These are phyloP conservation scores for Lepilemur septentrionalis DNA, from an alignment of 2,797 vertebrate genomes.

Conservation along the genomic window DNA sequence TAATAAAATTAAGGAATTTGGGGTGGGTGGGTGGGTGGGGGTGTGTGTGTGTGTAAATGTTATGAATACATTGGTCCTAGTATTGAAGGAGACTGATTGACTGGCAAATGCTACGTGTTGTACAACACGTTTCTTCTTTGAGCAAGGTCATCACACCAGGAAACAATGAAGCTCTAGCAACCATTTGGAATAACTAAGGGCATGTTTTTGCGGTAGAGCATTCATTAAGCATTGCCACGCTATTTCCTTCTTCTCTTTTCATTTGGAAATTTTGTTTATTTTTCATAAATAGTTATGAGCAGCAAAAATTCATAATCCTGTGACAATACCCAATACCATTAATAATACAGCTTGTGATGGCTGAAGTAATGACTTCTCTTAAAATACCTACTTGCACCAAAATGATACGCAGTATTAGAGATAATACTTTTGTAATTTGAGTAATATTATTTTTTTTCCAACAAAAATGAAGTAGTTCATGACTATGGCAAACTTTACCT, in stretches of 20 bases:
- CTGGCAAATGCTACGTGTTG: neutral
- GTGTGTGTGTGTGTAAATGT: neutral
- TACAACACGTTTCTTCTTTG: neutral
- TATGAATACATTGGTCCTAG: slow-evolving; percentile 11
- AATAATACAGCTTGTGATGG: slow-evolving; percentile 66
- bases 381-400: slow-evolving; percentile 68
- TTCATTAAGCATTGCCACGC: slow-evolving; percentile 70
- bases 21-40: neutral
- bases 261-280: slow-evolving; percentile 60
- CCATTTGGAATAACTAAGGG: slow-evolving; percentile 75
- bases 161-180: slow-evolving; percentile 35
- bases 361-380: slow-evolving; percentile 59
- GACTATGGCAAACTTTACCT: slow-evolving; percentile 40
- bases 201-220: slow-evolving; percentile 65
- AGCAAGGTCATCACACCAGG: slow-evolving; percentile 10
- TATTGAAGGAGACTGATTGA: neutral
- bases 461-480: slow-evolving; percentile 41
- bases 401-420: slow-evolving; percentile 63
- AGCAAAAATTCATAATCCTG: slow-evolving; percentile 49
- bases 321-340: slow-evolving; percentile 68
- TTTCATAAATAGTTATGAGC: slow-evolving; percentile 45
- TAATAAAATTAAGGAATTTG: slow-evolving; percentile 50
- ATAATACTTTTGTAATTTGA: slow-evolving; percentile 71
- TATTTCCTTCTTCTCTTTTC: slow-evolving; percentile 43
- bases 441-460: neutral